Percentiles rank a stretch among this genome's conserved stretches.
phyloP scores from a whole-genome alignment of 2,888 invertebrate genomes.

The Actias luna region DNA sequence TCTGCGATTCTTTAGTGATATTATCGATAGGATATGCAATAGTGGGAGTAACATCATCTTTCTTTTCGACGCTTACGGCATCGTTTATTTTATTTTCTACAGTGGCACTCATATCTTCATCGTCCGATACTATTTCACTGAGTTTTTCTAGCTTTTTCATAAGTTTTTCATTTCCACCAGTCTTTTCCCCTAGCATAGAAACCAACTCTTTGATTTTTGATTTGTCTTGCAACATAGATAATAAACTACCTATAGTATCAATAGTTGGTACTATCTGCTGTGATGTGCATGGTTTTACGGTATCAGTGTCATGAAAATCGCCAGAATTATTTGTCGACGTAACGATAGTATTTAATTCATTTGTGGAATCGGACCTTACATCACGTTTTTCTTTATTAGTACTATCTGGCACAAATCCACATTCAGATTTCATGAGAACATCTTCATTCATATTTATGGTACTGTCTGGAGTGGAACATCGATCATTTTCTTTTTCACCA shows the following conservation, averaged over 20 bases:
- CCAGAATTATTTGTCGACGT: constrained; percentile 49
- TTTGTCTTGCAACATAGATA: constrained; percentile 71
- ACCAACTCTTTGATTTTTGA: constrained; percentile 75
- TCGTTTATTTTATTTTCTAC: constrained; percentile 16
- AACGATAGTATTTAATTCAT: constrained; percentile 36
- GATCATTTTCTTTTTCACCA: constrained; percentile 27
- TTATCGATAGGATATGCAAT: not conserved
- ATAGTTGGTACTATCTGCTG: constrained; percentile 37
- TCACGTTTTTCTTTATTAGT: constrained; percentile 49
- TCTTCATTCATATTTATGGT: constrained; percentile 50
- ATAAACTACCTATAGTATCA: constrained; percentile 56
- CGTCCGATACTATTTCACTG: constrained; percentile 79
- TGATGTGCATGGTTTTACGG: constrained; percentile 29
- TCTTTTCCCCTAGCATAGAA: constrained; percentile 60
- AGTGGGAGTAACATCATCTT: constrained; percentile 15
- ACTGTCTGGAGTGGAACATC: constrained; percentile 59
- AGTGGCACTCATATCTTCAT: constrained; percentile 38
- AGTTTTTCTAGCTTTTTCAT: constrained; percentile 82
- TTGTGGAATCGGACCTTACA: constrained; percentile 40
- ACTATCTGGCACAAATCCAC: constrained; percentile 49
- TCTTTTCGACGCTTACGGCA: constrained; percentile 18
- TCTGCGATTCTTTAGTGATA: not conserved
- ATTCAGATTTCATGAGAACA: constrained; percentile 24
- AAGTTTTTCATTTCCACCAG: constrained; percentile 72
- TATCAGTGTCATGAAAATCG: constrained; percentile 33